A percentile compares a stretch with the other conserved stretches of the same genome.
Evolutionary conservation across 2,797 vertebrate species (phyloP).

Genomic region (Cetoscarus ocellatus): DNA sequence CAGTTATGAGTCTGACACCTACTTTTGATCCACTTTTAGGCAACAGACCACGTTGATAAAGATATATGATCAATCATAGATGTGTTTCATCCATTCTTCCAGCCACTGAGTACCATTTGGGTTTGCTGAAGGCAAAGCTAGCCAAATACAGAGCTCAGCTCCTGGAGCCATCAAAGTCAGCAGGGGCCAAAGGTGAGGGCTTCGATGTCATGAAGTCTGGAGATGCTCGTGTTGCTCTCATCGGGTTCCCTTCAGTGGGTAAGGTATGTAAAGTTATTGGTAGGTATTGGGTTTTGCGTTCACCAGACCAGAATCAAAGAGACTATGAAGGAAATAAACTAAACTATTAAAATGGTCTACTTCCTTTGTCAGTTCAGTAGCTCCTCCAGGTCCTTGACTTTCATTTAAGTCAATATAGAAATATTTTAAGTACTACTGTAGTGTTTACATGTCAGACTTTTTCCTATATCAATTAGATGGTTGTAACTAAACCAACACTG

Average conservation of each 20-base stretch:
- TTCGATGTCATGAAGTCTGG: slow-evolving; percentile 99
- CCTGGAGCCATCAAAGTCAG: slow-evolving; percentile 94
- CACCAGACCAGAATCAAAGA: neutral
- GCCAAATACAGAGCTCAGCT: slow-evolving; percentile 98
- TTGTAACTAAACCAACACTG: too few relatives aligned
- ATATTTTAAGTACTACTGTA: too few relatives aligned
- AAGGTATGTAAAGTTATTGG: slow-evolving; percentile 90
- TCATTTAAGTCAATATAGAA: too few relatives aligned
- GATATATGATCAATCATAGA: neutral
- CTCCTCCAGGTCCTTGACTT: too few relatives aligned
- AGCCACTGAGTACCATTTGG: slow-evolving; percentile 98
- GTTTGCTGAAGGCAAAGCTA: slow-evolving; percentile 96
- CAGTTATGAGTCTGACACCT: neutral
- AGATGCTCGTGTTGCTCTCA: slow-evolving; percentile 95
- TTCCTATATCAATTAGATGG: too few relatives aligned
- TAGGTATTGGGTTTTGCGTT: neutral
- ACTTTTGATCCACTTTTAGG: neutral
- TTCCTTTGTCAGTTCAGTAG: too few relatives aligned
- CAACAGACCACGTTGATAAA: neutral
- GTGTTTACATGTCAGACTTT: too few relatives aligned
- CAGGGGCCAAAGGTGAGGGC: slow-evolving; percentile 95
- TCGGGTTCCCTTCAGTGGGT: slow-evolving; percentile 98
- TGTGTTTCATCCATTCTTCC: neutral
- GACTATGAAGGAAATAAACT: neutral
- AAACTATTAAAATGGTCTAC: too few relatives aligned